These are phyloP conservation scores for Chiropotes sagulatus DNA, from an alignment of 2,797 vertebrate genomes.

Conservation along the genomic window DNA sequence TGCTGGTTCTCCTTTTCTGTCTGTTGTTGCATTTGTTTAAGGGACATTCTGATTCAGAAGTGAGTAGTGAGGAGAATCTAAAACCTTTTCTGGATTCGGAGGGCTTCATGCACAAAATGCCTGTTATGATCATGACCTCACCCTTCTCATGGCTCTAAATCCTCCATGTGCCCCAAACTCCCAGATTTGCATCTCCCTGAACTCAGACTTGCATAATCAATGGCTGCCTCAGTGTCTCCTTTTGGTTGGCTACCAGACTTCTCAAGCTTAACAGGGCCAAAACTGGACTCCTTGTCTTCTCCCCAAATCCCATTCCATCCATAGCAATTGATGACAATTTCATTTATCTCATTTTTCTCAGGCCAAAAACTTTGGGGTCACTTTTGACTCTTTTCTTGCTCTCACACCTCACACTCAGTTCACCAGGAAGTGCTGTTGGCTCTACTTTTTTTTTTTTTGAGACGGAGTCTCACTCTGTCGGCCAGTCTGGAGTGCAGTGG, in stretches of 20 bases:
- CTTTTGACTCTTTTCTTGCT: neutral
- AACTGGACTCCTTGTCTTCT: neutral
- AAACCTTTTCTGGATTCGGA: neutral
- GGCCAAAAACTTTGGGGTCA: neutral
- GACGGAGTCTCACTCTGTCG: too few species aligned
- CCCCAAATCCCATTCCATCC: neutral
- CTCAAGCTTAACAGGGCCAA: neutral
- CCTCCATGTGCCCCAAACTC: accelerated
- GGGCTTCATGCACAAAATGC: neutral
- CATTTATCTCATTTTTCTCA: neutral
- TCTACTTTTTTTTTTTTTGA: neutral
- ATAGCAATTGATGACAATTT: neutral
- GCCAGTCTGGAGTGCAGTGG: too few species aligned
- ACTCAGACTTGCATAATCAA: neutral
- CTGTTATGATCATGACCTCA: accelerated
- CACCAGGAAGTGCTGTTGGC: neutral
- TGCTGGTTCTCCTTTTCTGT: conserved; percentile 39
- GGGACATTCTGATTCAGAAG: conserved; percentile 27
- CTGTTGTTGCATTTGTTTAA: neutral
- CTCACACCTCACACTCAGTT: neutral
- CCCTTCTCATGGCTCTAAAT: neutral
- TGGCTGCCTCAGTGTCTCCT: accelerated
- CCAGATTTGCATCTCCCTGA: neutral
- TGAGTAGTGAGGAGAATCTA: neutral
- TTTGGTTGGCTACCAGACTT: neutral